Conservation (phyloP, 2,888 invertebrate genomes). For the Drosophila demipolita region DNA sequence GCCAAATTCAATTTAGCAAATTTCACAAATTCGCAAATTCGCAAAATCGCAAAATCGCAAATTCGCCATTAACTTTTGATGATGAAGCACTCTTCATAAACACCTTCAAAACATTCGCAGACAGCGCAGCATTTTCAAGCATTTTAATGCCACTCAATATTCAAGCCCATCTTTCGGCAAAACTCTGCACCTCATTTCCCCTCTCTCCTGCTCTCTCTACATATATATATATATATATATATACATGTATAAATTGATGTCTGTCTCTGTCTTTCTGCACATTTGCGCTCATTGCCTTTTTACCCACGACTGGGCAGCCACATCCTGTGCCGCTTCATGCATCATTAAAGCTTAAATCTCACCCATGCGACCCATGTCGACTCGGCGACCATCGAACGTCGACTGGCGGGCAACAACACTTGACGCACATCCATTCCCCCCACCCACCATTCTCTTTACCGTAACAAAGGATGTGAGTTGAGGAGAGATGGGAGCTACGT, state of each 20-base stretch:
- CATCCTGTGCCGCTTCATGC: constrained; percentile 81
- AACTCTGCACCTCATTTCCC: not conserved
- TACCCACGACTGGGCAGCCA: constrained; percentile 80
- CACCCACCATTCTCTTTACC: no score
- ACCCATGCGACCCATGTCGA: constrained; percentile 76
- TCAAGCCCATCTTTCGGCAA: constrained; percentile 65
- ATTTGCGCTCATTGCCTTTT: constrained; percentile 80
- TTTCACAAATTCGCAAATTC: constrained; percentile 3
- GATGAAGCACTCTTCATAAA: constrained; percentile 70
- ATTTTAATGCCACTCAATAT: constrained; percentile 80
- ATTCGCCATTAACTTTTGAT: constrained; percentile 44
- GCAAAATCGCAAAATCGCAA: constrained; percentile 6
- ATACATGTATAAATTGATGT: not conserved
- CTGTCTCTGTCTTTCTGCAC: constrained; percentile 40
- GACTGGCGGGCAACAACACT: constrained; percentile 72
- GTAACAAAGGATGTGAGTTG: constrained; percentile 35
- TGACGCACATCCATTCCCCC: constrained; percentile 50
- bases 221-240: not conserved
- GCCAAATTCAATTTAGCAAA: constrained; percentile 53
- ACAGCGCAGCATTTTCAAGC: constrained; percentile 59
- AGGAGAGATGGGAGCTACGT: constrained; percentile 53
- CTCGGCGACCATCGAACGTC: constrained; percentile 40
- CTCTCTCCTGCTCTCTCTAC: not conserved
- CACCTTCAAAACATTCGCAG: constrained; percentile 58
- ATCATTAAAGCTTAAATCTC: constrained; percentile 81